These are phyloP conservation scores for Drosophila rhopaloa DNA, from an alignment of 1,140 invertebrate species.

Conservation along the genomic window DNA sequence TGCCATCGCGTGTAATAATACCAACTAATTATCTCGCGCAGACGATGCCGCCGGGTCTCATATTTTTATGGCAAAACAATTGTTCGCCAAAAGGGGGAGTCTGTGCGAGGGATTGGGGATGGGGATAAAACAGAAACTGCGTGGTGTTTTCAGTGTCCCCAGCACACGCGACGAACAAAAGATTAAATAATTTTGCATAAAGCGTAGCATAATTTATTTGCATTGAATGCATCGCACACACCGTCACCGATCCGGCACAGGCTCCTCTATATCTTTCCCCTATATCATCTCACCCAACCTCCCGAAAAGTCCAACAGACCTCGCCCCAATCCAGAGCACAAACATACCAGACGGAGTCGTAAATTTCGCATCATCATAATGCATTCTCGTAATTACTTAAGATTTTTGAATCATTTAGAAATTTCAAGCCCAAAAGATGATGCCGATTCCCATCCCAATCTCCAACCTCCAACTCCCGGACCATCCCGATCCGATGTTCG, in stretches of 20 bases:
- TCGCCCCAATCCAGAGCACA: slow-evolving; percentile 7
- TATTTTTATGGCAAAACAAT: slow-evolving; percentile 82
- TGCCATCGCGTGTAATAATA: slow-evolving; percentile 64
- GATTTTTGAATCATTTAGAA: slow-evolving; percentile 82
- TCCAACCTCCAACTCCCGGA: neutral
- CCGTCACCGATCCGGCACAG: slow-evolving; percentile 73
- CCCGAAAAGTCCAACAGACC: neutral
- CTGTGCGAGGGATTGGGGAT: no score
- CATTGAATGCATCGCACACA: slow-evolving; percentile 81
- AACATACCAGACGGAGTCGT: slow-evolving; percentile 59
- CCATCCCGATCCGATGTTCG: slow-evolving; percentile 19
- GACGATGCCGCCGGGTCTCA: slow-evolving; percentile 69
- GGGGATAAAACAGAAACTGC: neutral
- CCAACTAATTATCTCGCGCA: slow-evolving; percentile 78
- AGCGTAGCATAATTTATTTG: slow-evolving; percentile 83
- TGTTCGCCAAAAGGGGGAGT: slow-evolving; percentile 24
- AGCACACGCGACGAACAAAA: slow-evolving; percentile 76
- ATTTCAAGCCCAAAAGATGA: slow-evolving; percentile 66
- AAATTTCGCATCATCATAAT: slow-evolving; percentile 83
- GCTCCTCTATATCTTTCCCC: slow-evolving; percentile 4
- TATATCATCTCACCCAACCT: neutral
- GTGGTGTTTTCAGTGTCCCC: slow-evolving; percentile 13
- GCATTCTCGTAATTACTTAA: slow-evolving; percentile 83
- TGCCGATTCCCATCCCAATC: slow-evolving; percentile 27
- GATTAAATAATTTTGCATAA: slow-evolving; percentile 84